A percentile compares a stretch with the other conserved stretches of the same genome.
Conservation (phyloP, 2,888 invertebrate genomes). For the Cheilosia vernalis region DNA sequence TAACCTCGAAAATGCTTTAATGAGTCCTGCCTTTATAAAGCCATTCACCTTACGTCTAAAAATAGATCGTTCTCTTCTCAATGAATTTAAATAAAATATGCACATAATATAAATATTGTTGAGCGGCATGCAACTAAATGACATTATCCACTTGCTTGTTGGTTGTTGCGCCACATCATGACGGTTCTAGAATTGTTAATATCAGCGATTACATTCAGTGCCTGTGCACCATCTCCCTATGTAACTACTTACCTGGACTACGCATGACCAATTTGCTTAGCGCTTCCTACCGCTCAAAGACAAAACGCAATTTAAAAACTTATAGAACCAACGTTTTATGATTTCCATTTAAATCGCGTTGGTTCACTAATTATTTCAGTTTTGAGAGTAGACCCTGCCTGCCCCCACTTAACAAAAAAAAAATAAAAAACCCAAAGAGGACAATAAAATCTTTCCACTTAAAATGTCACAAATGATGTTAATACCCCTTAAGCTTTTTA, state of each 20-base stretch:
- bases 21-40: too few species aligned
- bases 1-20: too few species aligned
- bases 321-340: background rate
- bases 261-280: too few species aligned
- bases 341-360: conserved; percentile 20
- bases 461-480: conserved; percentile 60
- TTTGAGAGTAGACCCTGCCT: background rate
- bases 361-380: conserved; percentile 16
- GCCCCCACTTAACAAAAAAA: conserved; percentile 2
- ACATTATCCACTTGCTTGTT: conserved; percentile 11
- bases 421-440: background rate
- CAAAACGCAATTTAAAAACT: background rate
- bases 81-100: conserved; percentile 1
- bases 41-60: too few species aligned
- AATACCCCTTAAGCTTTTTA: conserved; percentile 41
- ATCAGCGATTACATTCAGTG: too few species aligned
- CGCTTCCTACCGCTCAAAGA: background rate
- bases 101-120: conserved; percentile 1
- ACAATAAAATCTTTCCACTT: conserved; percentile 41
- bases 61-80: too few species aligned
- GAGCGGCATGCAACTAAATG: conserved; percentile 10
- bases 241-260: too few species aligned
- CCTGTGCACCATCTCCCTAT: too few species aligned
- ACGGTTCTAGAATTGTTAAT: too few species aligned
- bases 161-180: too few species aligned